Conservation (phyloP, 2,888 invertebrate species). For the Machimus rusticus region DNA sequence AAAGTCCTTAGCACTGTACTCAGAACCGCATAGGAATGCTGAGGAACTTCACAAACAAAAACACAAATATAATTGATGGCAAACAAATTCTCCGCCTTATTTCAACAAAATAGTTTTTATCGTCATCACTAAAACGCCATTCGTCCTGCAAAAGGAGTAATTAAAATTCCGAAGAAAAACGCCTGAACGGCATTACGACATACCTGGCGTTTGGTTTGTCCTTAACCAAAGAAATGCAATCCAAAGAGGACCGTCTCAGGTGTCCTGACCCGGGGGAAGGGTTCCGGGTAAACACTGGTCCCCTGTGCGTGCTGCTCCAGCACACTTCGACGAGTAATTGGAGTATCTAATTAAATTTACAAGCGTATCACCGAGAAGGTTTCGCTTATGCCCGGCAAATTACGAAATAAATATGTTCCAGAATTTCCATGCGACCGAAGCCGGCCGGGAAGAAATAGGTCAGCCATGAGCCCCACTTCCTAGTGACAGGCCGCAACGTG, state of each 20-base stretch:
- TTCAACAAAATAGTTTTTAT: neutral
- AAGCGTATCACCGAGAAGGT: neutral
- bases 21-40: neutral
- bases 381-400: neutral
- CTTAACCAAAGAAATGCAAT: neutral
- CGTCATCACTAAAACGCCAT: neutral
- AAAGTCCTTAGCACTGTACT: neutral
- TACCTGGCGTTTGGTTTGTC: neutral
- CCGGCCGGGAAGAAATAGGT: slow-evolving; percentile 6
- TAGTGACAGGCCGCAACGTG: slow-evolving; percentile 30
- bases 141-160: neutral
- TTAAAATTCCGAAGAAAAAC: neutral
- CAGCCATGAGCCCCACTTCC: slow-evolving; percentile 8
- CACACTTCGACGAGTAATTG: neutral
- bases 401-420: neutral
- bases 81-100: neutral
- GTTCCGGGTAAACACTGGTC: neutral
- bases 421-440: neutral
- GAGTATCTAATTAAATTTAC: slow-evolving; percentile 18
- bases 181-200: neutral
- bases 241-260: neutral
- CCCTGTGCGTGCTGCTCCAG: neutral
- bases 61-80: neutral
- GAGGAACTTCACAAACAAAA: neutral
- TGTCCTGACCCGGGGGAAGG: neutral